phyloP scores from a whole-genome alignment of 2,113 vertebrate species.

The Pachypanchax playfairii region DNA sequence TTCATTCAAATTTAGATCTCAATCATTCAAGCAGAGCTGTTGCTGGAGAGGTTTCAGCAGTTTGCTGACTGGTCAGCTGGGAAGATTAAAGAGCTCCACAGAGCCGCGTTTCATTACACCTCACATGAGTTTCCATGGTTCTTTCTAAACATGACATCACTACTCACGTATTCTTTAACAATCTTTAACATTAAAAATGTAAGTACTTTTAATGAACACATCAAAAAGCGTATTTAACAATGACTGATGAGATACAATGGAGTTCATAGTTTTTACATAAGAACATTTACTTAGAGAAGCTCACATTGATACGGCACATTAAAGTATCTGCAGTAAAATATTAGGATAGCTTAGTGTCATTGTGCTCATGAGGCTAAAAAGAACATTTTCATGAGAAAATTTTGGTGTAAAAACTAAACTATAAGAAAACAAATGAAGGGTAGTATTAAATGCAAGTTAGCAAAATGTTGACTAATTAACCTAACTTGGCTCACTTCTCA shows the following conservation, averaged over 20 bases:
- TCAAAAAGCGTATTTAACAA: neutral
- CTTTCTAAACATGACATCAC: conserved; percentile 38
- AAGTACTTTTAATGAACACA: neutral
- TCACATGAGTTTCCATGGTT: conserved; percentile 51
- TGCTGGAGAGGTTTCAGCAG: conserved; percentile 49
- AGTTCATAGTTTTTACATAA: neutral
- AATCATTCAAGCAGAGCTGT: conserved; percentile 51
- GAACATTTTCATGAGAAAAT: too few relatives aligned
- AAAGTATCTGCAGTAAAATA: too few relatives aligned
- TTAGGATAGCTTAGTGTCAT: too few relatives aligned
- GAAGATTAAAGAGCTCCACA: conserved; percentile 62
- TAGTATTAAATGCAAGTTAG: too few relatives aligned
- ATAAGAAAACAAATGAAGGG: too few relatives aligned
- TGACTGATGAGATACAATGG: neutral
- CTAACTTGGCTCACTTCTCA: too few relatives aligned
- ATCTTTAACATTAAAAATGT: conserved; percentile 2
- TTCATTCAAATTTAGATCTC: conserved; percentile 55
- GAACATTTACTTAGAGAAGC: neutral
- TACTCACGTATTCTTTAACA: conserved; percentile 17
- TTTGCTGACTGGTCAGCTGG: conserved; percentile 33
- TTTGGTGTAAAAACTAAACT: too few relatives aligned
- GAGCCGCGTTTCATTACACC: conserved; percentile 64
- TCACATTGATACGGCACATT: neutral
- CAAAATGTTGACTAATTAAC: too few relatives aligned
- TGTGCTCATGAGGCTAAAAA: too few relatives aligned